Percentiles rank a stretch among this genome's conserved stretches.
Evolutionary conservation across 2,888 invertebrate genomes (phyloP).

Genomic region (Loripinus fragilis): DNA sequence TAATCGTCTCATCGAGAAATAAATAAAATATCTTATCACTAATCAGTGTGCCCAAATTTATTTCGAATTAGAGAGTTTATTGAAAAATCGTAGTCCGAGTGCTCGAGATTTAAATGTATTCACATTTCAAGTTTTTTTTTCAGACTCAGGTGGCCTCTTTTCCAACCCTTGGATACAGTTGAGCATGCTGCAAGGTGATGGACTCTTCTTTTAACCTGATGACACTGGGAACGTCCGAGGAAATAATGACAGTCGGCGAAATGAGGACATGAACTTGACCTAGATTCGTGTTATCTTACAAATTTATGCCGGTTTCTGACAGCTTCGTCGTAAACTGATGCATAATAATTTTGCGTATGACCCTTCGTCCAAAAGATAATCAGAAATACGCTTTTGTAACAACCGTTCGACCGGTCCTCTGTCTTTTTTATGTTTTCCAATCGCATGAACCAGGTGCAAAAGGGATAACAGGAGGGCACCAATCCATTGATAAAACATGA

Average conservation of each 20-base stretch:
- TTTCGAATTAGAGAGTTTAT: too few species aligned
- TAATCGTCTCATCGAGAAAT: too few species aligned
- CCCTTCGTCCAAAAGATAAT: neutral
- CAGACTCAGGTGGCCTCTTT: neutral
- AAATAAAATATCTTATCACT: too few species aligned
- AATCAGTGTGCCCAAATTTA: too few species aligned
- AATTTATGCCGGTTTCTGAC: neutral
- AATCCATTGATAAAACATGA: neutral
- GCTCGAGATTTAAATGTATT: too few species aligned
- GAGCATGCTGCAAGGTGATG: neutral
- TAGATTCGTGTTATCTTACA: neutral
- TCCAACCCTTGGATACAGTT: neutral
- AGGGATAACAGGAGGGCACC: neutral
- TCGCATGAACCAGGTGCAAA: neutral
- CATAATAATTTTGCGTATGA: neutral
- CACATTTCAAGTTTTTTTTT: too few species aligned
- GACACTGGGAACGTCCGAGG: neutral
- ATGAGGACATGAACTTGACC: neutral
- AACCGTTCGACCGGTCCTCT: constrained; percentile 2
- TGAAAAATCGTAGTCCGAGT: too few species aligned
- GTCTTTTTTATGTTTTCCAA: neutral
- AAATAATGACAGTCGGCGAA: neutral
- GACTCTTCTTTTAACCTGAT: neutral
- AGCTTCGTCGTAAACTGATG: neutral
- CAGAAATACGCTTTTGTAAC: constrained; percentile 1